Conservation (phyloP, 2,113 vertebrate species). For the Rhinolophus sinicus region DNA sequence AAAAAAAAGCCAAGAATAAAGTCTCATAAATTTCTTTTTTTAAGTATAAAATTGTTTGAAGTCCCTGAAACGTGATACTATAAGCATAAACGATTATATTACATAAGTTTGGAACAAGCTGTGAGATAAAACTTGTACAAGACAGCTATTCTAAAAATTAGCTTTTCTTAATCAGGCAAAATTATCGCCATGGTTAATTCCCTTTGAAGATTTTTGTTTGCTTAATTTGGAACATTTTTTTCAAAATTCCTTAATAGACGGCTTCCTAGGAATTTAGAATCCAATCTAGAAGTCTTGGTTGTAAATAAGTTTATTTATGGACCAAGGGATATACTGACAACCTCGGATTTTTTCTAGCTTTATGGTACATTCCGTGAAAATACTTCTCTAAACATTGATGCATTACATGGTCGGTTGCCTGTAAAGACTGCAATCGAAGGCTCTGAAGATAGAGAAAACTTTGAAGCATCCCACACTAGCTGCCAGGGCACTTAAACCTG, state of each 20-base stretch:
- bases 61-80: not conserved
- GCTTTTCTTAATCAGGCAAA: not conserved
- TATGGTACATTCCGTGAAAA: not conserved
- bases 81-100: not conserved
- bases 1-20: not conserved
- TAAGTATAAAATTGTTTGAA: not conserved
- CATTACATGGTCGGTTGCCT: not conserved
- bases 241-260: not conserved
- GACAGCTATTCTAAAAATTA: not conserved
- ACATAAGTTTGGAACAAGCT: not conserved
- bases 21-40: not conserved
- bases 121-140: conserved; percentile 5
- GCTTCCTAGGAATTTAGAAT: not conserved
- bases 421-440: not conserved
- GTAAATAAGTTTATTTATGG: not conserved
- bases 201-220: not conserved
- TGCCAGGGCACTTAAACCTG: conserved; percentile 58
- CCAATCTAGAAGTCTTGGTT: not conserved
- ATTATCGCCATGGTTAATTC: not conserved
- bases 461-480: conserved; percentile 31
- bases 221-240: not conserved
- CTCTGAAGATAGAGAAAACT: conserved; percentile 63
- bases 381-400: not conserved
- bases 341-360: not conserved
- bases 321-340: not conserved